Conservation (phyloP, 1,140 invertebrate genomes). For the Brevipalpus yothersi region DNA sequence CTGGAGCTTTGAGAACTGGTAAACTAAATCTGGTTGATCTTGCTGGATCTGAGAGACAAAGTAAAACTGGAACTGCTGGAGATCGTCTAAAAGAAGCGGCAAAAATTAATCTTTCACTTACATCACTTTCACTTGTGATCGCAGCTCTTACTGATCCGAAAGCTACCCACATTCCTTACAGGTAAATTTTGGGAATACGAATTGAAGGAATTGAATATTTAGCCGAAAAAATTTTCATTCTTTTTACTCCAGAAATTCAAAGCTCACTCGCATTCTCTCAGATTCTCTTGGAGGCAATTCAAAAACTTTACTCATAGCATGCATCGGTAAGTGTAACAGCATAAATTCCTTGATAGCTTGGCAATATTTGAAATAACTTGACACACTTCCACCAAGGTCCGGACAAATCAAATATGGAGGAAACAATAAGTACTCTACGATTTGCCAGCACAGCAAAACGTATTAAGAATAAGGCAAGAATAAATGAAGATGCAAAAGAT, state of each 20-base stretch:
- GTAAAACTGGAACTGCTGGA: conserved; percentile 70
- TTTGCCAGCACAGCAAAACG: conserved; percentile 94
- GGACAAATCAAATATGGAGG: conserved; percentile 86
- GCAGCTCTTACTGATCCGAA: conserved; percentile 81
- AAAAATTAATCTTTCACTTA: conserved; percentile 82
- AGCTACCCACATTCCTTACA: conserved; percentile 75
- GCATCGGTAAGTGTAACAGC: conserved; percentile 3
- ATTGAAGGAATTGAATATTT: neutral
- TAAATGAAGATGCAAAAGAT: conserved; percentile 96
- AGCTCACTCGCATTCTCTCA: conserved; percentile 69
- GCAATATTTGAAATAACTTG: conserved; percentile 12
- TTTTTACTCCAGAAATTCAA: conserved; percentile 38
- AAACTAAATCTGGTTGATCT: conserved; percentile 60
- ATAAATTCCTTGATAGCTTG: neutral
- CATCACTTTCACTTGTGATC: conserved; percentile 80
- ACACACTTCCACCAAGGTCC: conserved; percentile 83
- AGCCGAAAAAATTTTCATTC: neutral
- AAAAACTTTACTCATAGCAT: conserved; percentile 69
- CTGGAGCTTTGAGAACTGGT: conserved; percentile 31
- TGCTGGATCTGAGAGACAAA: conserved; percentile 62
- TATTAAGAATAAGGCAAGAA: conserved; percentile 80
- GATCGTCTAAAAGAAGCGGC: conserved; percentile 72
- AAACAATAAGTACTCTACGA: conserved; percentile 82
- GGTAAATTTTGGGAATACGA: conserved; percentile 17
- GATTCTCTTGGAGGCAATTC: conserved; percentile 88